Percentiles rank a stretch among this genome's conserved stretches.
These are phyloP conservation scores for Notolabrus celidotus DNA, from an alignment of 2,797 vertebrate genomes.

Conservation along the genomic window DNA sequence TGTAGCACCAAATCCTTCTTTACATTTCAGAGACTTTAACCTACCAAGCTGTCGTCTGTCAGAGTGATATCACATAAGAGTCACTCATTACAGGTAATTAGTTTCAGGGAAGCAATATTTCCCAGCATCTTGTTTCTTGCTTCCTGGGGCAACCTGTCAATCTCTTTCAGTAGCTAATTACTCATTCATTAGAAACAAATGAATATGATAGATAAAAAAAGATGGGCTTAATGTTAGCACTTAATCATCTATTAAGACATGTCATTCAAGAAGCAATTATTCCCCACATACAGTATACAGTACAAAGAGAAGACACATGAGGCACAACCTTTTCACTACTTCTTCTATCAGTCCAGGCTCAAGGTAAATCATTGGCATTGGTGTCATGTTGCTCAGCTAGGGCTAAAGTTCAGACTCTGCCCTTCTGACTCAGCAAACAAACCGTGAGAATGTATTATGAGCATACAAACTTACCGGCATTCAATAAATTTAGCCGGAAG, in stretches of 20 bases:
- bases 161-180: constrained; percentile 65
- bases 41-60: constrained; percentile 23
- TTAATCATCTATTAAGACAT: constrained; percentile 51
- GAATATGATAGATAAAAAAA: constrained; percentile 49
- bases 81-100: constrained; percentile 57
- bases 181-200: constrained; percentile 68
- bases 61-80: constrained; percentile 22
- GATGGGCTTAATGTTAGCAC: constrained; percentile 23
- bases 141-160: constrained; percentile 53
- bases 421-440: constrained; percentile 34
- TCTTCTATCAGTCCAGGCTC: neutral
- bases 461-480: neutral
- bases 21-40: neutral
- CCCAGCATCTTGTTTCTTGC: constrained; percentile 24
- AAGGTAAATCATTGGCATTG: constrained; percentile 67
- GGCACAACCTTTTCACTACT: neutral
- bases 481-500: neutral
- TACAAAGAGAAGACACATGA: neutral
- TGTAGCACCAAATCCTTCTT: neutral
- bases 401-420: constrained; percentile 56
- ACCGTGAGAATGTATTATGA: neutral
- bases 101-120: constrained; percentile 44
- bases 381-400: neutral
- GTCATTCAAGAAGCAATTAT: constrained; percentile 47
- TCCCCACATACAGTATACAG: neutral